These are phyloP conservation scores for Chelonia mydas DNA, from an alignment of 2,797 vertebrate genomes.

Conservation along the genomic window DNA sequence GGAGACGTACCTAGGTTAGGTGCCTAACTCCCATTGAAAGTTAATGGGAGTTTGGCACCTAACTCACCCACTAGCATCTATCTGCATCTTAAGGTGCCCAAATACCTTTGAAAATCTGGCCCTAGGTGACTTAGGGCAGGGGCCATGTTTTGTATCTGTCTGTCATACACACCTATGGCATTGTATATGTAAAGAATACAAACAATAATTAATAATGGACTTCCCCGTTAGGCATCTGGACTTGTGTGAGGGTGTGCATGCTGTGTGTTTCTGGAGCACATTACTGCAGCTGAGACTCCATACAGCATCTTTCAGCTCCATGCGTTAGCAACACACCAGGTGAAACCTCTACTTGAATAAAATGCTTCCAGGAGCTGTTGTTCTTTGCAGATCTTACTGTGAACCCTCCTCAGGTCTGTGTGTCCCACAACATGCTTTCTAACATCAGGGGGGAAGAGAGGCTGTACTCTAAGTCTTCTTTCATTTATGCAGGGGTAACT, in stretches of 20 bases:
- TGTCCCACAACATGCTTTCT: constrained; percentile 56
- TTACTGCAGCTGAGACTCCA: not conserved
- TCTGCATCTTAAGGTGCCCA: not conserved
- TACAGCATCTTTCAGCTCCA: constrained; percentile 6
- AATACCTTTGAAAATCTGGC: not conserved
- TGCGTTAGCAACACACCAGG: constrained; percentile 33
- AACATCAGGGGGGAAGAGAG: constrained; percentile 6
- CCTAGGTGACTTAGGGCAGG: not conserved
- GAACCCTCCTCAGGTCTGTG: constrained; percentile 36
- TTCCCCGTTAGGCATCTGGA: not conserved
- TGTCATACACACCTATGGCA: not conserved
- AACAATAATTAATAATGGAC: not conserved
- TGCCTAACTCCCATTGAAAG: not conserved
- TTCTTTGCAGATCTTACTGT: constrained; percentile 20
- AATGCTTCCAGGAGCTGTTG: constrained; percentile 28
- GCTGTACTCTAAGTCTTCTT: constrained; percentile 18
- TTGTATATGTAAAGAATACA: not conserved
- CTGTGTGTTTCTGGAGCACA: not conserved
- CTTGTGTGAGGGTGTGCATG: not conserved
- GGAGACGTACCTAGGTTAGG: not conserved
- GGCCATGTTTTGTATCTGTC: not conserved
- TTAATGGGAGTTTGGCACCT: not conserved
- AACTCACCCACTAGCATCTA: not conserved
- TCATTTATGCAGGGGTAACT: constrained; percentile 29
- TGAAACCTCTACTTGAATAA: constrained; percentile 20